Conservation (phyloP, 2,888 invertebrate genomes). For the Chrysolina oricalcia region DNA sequence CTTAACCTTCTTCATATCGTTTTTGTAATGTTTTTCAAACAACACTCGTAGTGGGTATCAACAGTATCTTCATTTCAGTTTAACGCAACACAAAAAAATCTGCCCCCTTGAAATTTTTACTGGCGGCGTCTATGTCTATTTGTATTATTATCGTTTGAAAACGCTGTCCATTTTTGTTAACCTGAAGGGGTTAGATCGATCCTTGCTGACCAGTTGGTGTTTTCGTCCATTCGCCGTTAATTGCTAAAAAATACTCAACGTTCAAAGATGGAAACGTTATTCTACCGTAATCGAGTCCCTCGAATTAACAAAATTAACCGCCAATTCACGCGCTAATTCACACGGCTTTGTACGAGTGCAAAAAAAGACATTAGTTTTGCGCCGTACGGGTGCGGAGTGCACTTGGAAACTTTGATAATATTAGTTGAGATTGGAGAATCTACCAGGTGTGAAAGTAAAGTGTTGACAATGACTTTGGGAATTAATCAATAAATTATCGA, state of each 20-base stretch:
- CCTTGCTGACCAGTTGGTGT: background rate
- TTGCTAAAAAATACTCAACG: background rate
- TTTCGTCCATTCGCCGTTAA: background rate
- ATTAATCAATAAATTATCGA: no score
- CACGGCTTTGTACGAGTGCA: conserved; percentile 39
- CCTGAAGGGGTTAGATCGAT: no score
- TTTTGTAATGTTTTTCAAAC: no score
- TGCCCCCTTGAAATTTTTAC: no score
- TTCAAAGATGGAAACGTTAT: conserved; percentile 13
- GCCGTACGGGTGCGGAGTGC: conserved; percentile 16
- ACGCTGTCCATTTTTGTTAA: no score
- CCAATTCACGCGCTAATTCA: conserved; percentile 64
- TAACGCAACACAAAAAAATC: no score
- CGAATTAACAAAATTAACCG: conserved; percentile 55
- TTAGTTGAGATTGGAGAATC: background rate
- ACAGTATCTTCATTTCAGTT: no score
- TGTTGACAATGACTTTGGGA: no score
- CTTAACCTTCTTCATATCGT: no score
- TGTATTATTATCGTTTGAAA: no score
- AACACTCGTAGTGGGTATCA: no score
- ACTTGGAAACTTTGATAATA: conserved; percentile 17
- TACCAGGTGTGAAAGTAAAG: conserved; percentile 1
- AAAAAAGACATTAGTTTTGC: conserved; percentile 24
- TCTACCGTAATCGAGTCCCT: conserved; percentile 47
- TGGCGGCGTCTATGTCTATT: no score